phyloP scores from a whole-genome alignment of 2,797 vertebrate species.

The Anguilla pacifica region DNA sequence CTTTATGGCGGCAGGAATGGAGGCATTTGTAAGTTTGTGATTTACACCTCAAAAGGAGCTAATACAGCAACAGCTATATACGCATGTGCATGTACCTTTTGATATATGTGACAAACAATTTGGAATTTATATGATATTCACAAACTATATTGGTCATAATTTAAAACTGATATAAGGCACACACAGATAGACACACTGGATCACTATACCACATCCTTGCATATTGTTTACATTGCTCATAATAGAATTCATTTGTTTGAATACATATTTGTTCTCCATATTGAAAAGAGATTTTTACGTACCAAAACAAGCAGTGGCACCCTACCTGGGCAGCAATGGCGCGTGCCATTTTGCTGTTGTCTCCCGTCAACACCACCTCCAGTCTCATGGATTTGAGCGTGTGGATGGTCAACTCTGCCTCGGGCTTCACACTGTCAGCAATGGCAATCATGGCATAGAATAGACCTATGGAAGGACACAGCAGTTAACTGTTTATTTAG shows the following conservation, averaged over 20 bases:
- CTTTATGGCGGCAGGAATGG: too few species aligned
- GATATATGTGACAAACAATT: too few species aligned
- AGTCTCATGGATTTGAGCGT: constrained; percentile 90
- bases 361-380: constrained; percentile 93
- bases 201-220: too few species aligned
- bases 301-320: neutral
- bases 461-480: constrained; percentile 65
- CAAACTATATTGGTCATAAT: too few species aligned
- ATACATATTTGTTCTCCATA: neutral
- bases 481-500: neutral
- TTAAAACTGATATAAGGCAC: neutral
- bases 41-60: too few species aligned
- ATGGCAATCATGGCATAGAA: constrained; percentile 92
- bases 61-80: too few species aligned
- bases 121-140: too few species aligned
- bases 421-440: constrained; percentile 95
- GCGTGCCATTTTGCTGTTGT: constrained; percentile 94
- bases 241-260: neutral
- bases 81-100: too few species aligned
- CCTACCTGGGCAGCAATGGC: constrained; percentile 93
- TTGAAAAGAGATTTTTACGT: neutral
- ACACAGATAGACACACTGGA: too few species aligned
- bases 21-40: too few species aligned
- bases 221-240: neutral
- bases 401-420: constrained; percentile 88